Evolutionary conservation across 2,113 vertebrate species (phyloP).

Genomic region (Aythya baeri): DNA sequence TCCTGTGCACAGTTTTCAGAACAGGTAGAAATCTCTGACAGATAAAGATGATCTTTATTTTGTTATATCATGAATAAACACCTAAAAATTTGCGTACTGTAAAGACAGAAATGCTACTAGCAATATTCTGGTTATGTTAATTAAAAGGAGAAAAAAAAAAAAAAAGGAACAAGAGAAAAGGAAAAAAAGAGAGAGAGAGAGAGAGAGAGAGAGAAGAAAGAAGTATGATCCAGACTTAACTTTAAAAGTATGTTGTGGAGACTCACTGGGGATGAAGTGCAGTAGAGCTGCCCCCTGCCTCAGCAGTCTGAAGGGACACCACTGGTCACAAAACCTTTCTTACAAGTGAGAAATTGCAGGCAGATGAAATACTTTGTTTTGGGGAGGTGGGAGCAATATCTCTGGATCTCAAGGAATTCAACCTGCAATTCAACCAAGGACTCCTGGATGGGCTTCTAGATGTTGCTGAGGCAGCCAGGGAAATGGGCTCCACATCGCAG

Average conservation of each 20-base stretch:
- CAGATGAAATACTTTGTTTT: background rate
- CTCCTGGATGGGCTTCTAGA: background rate
- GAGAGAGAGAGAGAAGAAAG: too few species aligned
- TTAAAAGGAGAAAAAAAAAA: background rate
- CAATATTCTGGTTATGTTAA: background rate
- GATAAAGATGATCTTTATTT: background rate
- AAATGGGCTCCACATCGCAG: rapidly evolving
- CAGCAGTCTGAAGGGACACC: background rate
- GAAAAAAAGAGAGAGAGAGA: background rate
- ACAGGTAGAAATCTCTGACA: background rate
- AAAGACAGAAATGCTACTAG: background rate
- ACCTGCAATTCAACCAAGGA: background rate
- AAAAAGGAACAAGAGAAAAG: too few species aligned
- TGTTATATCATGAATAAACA: rapidly evolving
- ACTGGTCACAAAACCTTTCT: rapidly evolving
- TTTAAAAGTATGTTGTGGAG: too few species aligned
- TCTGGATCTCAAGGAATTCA: background rate
- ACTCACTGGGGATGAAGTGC: too few species aligned
- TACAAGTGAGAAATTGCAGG: background rate
- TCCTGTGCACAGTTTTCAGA: background rate
- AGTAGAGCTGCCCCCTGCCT: too few species aligned
- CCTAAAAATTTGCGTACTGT: background rate
- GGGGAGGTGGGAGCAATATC: background rate
- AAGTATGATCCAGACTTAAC: background rate
- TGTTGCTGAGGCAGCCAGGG: background rate